Percentiles rank a stretch among this genome's conserved stretches.
Evolutionary conservation across 2,113 vertebrate species (phyloP).

Genomic region (Planiliza haematocheilus): DNA sequence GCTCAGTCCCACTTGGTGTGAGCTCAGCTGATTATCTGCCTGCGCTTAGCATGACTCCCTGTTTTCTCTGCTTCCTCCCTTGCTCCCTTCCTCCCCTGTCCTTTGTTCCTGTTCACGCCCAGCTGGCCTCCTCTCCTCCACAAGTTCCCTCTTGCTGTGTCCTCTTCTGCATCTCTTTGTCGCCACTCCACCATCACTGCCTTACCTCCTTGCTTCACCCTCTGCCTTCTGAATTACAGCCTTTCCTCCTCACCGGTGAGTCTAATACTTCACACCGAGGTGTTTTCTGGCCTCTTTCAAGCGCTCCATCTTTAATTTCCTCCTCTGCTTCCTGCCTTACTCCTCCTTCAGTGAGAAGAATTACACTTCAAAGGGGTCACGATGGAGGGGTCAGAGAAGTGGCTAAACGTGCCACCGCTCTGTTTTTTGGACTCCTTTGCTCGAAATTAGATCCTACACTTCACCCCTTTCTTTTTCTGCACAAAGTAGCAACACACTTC

Average conservation of each 20-base stretch:
- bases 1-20: conserved; percentile 13
- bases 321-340: not conserved
- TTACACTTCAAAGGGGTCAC: conserved; percentile 7
- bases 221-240: conserved; percentile 9
- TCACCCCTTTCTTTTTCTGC: not conserved
- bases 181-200: conserved; percentile 9
- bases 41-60: conserved; percentile 23
- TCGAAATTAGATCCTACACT: not conserved
- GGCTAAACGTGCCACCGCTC: conserved; percentile 14
- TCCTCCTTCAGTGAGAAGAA: conserved; percentile 17
- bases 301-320: conserved; percentile 27
- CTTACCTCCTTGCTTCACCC: not conserved
- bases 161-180: conserved; percentile 26
- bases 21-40: conserved; percentile 34
- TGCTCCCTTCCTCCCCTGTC: not conserved
- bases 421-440: conserved; percentile 2
- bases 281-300: conserved; percentile 30
- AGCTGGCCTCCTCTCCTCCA: conserved; percentile 23
- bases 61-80: conserved; percentile 14
- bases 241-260: conserved; percentile 29
- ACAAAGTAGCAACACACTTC: conserved; percentile 12
- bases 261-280: conserved; percentile 29
- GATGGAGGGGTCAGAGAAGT: conserved; percentile 12
- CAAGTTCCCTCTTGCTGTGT: conserved; percentile 42
- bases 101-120: conserved; percentile 37